These are phyloP conservation scores for Hyperoodon ampullatus DNA, from an alignment of 2,113 vertebrate genomes.

Conservation along the genomic window DNA sequence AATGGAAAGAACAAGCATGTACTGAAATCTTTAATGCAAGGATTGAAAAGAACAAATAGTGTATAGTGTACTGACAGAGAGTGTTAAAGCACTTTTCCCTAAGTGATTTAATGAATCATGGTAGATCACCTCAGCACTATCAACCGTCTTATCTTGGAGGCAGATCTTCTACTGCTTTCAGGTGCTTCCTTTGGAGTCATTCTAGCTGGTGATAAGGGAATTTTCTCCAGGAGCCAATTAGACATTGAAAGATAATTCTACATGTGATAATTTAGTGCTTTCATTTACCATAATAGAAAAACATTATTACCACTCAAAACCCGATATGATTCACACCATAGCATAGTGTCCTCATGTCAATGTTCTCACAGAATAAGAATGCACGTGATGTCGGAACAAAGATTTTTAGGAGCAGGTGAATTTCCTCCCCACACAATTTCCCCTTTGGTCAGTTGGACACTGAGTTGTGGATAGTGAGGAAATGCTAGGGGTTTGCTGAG, in stretches of 20 bases:
- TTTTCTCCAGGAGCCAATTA: background rate
- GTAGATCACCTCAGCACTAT: background rate
- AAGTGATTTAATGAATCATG: background rate
- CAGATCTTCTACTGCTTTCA: background rate
- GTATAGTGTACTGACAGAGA: background rate
- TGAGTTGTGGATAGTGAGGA: background rate
- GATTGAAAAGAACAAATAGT: background rate
- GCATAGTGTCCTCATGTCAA: background rate
- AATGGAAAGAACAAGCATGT: background rate
- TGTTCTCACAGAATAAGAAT: background rate
- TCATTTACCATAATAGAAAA: background rate
- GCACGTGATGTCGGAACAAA: background rate
- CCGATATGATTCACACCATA: background rate
- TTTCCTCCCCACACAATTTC: background rate
- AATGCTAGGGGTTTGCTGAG: background rate
- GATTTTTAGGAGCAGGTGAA: background rate
- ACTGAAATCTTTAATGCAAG: background rate
- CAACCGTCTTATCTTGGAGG: background rate
- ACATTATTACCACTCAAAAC: background rate
- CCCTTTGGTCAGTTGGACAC: background rate
- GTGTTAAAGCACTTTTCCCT: background rate
- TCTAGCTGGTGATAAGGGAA: background rate
- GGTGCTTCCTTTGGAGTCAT: background rate
- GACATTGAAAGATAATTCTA: background rate
- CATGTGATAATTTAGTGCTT: background rate